phyloP scores from a whole-genome alignment of 1,140 invertebrate species.

The Acromyrmex echinatior region DNA sequence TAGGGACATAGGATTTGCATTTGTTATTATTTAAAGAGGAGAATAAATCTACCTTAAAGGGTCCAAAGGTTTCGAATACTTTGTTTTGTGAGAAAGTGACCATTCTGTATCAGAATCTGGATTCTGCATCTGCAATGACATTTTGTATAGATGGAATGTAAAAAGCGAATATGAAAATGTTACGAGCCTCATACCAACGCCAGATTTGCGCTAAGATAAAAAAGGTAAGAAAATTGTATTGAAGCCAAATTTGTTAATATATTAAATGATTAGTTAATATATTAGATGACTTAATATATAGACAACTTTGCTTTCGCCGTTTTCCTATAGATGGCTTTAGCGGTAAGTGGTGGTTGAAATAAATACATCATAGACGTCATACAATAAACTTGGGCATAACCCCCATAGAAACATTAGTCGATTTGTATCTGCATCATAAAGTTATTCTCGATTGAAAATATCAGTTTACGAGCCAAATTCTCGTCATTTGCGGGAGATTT shows the following conservation, averaged over 20 bases:
- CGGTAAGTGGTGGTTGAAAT: too few relatives aligned
- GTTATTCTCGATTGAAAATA: too few relatives aligned
- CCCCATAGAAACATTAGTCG: too few relatives aligned
- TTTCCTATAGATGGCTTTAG: too few relatives aligned
- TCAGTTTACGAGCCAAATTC: too few relatives aligned
- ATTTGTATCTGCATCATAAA: too few relatives aligned
- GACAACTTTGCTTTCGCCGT: too few relatives aligned
- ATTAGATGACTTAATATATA: too few relatives aligned
- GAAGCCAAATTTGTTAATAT: background rate
- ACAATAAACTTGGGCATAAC: too few relatives aligned
- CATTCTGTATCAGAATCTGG: background rate
- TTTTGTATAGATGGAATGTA: background rate
- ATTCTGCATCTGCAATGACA: background rate
- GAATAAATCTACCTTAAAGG: background rate
- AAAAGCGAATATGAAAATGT: background rate
- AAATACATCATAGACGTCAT: too few relatives aligned
- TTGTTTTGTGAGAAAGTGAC: background rate
- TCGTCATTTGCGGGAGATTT: too few relatives aligned
- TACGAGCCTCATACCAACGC: background rate
- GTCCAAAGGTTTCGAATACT: background rate
- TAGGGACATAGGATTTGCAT: background rate
- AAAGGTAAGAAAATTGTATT: background rate
- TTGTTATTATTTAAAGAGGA: background rate
- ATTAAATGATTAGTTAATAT: background rate
- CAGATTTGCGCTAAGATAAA: background rate